phyloP scores from a whole-genome alignment of 2,888 invertebrate species.

The Nomada fabriciana region DNA sequence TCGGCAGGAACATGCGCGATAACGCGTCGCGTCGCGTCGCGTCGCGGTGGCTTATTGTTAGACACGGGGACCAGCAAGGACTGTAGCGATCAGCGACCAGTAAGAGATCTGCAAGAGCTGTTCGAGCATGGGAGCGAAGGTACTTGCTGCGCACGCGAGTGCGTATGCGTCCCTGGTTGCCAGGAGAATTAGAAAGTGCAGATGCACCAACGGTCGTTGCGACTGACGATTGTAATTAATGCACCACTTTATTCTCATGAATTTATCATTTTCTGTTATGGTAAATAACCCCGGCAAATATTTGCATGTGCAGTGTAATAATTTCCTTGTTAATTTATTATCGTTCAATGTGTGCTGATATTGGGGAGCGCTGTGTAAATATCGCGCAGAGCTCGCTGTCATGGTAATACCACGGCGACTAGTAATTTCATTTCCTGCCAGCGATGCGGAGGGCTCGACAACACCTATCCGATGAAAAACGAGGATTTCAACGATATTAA shows the following conservation, averaged over 20 bases:
- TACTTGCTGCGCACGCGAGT: no score
- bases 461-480: constrained; percentile 10
- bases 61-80: no score
- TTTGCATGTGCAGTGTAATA: constrained; percentile 38
- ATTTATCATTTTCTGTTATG: constrained; percentile 50
- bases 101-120: no score
- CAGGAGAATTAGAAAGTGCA: no score
- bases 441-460: background rate
- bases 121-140: no score
- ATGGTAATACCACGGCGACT: background rate
- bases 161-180: no score
- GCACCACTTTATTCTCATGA: constrained; percentile 33
- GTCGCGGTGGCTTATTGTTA: background rate
- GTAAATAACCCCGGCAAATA: constrained; percentile 29
- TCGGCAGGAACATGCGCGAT: constrained; percentile 68
- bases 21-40: constrained; percentile 34
- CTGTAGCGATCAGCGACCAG: no score
- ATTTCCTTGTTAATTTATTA: constrained; percentile 50
- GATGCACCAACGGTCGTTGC: background rate
- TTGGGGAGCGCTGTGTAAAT: constrained; percentile 12
- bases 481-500: constrained; percentile 39
- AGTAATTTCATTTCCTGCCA: constrained; percentile 6
- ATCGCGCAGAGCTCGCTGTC: background rate
- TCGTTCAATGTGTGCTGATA: constrained; percentile 24
- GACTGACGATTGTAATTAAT: constrained; percentile 42